Percentiles rank a stretch among this genome's conserved stretches.
phyloP scores from a whole-genome alignment of 2,113 vertebrate genomes.

The Fulmarus glacialis region DNA sequence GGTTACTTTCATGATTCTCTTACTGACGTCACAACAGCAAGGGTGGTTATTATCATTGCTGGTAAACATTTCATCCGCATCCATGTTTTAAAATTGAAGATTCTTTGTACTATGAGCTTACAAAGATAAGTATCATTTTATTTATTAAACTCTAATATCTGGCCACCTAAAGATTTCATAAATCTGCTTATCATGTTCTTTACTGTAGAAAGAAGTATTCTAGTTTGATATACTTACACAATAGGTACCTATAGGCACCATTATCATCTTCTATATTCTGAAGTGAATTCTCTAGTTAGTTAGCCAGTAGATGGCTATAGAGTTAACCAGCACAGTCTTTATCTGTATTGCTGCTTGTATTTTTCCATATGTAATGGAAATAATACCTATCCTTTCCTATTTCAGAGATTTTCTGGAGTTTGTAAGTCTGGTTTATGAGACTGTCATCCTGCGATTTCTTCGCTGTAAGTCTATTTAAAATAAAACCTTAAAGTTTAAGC shows the following conservation, averaged over 20 bases:
- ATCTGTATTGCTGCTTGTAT: not conserved
- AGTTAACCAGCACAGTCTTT: not conserved
- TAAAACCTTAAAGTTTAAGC: not conserved
- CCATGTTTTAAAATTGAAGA: not conserved
- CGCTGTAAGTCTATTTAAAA: not conserved
- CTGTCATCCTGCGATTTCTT: not conserved
- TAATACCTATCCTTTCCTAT: not conserved
- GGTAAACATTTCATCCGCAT: not conserved
- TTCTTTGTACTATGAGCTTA: not conserved
- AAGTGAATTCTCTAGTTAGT: not conserved
- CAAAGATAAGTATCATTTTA: not conserved
- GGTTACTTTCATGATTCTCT: not conserved
- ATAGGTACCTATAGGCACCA: not conserved
- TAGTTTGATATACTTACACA: not conserved
- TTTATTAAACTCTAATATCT: not conserved
- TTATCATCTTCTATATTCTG: not conserved
- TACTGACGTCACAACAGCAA: accelerated
- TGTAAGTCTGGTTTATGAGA: not conserved
- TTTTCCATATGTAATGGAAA: not conserved
- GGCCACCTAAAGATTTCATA: not conserved
- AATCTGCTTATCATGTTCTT: not conserved
- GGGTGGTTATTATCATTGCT: not conserved
- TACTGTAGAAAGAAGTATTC: not conserved
- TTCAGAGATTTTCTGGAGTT: not conserved
- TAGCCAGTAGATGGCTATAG: not conserved